Conservation (phyloP, 2,113 vertebrate genomes). For the Origma solitaria region DNA sequence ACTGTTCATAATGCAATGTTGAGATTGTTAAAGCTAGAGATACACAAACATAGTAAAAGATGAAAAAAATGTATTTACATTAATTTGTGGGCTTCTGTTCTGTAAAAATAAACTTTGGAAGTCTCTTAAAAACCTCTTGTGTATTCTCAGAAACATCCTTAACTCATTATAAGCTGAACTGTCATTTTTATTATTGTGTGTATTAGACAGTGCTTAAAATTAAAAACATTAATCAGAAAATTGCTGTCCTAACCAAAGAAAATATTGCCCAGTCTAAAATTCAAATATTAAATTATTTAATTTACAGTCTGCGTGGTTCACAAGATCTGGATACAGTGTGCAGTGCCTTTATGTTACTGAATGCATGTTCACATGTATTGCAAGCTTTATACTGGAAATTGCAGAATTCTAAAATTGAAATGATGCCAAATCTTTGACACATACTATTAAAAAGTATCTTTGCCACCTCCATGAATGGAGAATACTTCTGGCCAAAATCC, state of each 20-base stretch:
- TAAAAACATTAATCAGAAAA: slow-evolving; percentile 84
- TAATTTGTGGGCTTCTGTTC: slow-evolving; percentile 62
- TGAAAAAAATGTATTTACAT: slow-evolving; percentile 58
- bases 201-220: slow-evolving; percentile 76
- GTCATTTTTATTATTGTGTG: slow-evolving; percentile 78
- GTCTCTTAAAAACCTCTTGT: slow-evolving; percentile 61
- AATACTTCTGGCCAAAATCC: background rate
- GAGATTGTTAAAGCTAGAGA: slow-evolving; percentile 39
- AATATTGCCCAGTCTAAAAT: slow-evolving; percentile 71
- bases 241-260: slow-evolving; percentile 70
- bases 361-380: background rate
- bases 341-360: background rate
- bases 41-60: slow-evolving; percentile 23
- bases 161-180: slow-evolving; percentile 74
- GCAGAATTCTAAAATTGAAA: background rate
- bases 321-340: background rate
- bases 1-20: background rate
- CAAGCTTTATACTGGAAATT: background rate
- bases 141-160: slow-evolving; percentile 69
- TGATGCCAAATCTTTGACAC: background rate
- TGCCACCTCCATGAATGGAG: background rate
- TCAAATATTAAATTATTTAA: slow-evolving; percentile 76
- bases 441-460: background rate
- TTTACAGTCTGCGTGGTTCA: background rate
- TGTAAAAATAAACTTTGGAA: slow-evolving; percentile 62